Conservation (phyloP, 2,797 vertebrate species). For the Halcyon smyrnensis region DNA sequence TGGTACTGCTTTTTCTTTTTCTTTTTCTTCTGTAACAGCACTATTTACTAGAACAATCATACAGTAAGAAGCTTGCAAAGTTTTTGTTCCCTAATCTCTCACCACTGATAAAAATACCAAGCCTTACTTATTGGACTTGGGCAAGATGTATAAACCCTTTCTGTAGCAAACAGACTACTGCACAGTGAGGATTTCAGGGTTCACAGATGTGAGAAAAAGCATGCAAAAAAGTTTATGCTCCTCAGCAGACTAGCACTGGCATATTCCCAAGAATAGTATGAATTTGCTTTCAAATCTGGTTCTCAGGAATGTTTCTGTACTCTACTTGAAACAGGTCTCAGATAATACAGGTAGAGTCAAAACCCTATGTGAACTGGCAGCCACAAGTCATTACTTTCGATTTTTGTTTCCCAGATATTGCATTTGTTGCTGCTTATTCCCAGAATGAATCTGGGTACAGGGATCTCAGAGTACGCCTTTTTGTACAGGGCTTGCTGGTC, state of each 20-base stretch:
- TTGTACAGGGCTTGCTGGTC: background rate
- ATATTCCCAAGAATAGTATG: background rate
- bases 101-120: background rate
- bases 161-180: background rate
- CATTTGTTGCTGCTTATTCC: background rate
- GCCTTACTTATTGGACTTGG: background rate
- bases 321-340: background rate
- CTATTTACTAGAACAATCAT: background rate
- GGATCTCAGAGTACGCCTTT: background rate
- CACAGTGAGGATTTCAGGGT: background rate
- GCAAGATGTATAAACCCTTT: background rate
- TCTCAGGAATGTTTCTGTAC: background rate
- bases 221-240: background rate
- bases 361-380: background rate
- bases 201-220: background rate
- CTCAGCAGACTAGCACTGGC: background rate
- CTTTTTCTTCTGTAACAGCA: background rate
- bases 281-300: background rate
- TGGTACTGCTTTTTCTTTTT: accelerated
- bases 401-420: background rate
- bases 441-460: background rate
- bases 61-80: background rate
- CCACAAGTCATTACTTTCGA: background rate
- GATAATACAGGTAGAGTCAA: background rate
- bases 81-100: background rate